Evolutionary conservation across 1,140 invertebrate species (phyloP), one percentile per base, ranked within the genome.

Genomic region (Brachionus calyciflorus): DNA sequence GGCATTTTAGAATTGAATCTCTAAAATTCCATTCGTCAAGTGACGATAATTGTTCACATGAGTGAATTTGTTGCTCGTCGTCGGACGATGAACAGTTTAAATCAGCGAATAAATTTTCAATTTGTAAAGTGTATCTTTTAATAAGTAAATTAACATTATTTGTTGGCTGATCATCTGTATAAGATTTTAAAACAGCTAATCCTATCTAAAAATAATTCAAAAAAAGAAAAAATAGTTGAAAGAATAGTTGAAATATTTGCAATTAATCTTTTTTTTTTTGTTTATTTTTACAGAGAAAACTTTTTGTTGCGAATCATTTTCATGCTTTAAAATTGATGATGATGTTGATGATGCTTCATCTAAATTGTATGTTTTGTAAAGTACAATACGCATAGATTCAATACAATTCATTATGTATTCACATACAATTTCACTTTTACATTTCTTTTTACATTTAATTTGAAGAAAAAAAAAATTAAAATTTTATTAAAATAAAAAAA

Each of bases 371-470:
- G 2, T 1, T 44, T 28, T 65, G 19, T 65, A 33, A 2, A 73
- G 1, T 26, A 73, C 5, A 1, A 73, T 9, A 7, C 69, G 19
- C 46, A 73, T 51, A 19, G 46, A 73, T 30, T 73, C 69, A 14
- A 73, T 24, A 33, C 69, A 73, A 51, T 73, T 73, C 3, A 46
- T n/a, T 19, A 73, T 73, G 26, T 73, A 73, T 49, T 73, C 69
- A 28, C 46, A 49, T 17, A 73, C 69, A 51, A 51, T 51, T 73
- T 73, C 69, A 14, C 46, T 73, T 49, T 73, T 73, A 24, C 69
- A 73, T 33, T 73, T 49, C 69, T 37, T n/a, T n/a, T n/a, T n/a
- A n/a, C n/a, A n/a, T n/a, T n/a, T n/a, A n/a, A n/a, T n/a, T n/a
- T n/a, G n/a, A n/a, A n/a, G n/a, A n/a, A n/a, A n/a, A n/a, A n/a